Evolutionary conservation across 2,888 invertebrate species (phyloP).

Genomic region (Xylota segnis): DNA sequence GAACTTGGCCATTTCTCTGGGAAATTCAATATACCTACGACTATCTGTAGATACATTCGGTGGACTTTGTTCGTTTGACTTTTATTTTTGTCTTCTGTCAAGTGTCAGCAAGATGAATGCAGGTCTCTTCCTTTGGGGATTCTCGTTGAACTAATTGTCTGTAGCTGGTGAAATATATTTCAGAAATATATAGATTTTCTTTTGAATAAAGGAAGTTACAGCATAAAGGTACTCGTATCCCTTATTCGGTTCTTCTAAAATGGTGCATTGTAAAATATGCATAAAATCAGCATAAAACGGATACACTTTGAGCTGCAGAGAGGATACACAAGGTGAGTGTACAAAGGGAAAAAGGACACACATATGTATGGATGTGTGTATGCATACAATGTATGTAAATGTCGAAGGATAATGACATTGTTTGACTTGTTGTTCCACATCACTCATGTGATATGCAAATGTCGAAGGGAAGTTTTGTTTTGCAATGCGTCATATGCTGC

Average conservation of each 20-base stretch:
- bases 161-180: slow-evolving; percentile 22
- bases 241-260: slow-evolving; percentile 27
- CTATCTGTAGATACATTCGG: not conserved
- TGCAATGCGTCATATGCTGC: slow-evolving; percentile 40
- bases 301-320: slow-evolving; percentile 39
- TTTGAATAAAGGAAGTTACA: slow-evolving; percentile 18
- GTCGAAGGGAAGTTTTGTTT: slow-evolving; percentile 41
- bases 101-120: slow-evolving; percentile 64
- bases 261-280: slow-evolving; percentile 57
- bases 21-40: slow-evolving; percentile 50
- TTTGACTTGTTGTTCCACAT: slow-evolving; percentile 72
- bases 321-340: slow-evolving; percentile 18
- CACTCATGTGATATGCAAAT: slow-evolving; percentile 65
- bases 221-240: slow-evolving; percentile 14
- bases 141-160: slow-evolving; percentile 61
- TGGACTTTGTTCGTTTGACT: slow-evolving; percentile 1
- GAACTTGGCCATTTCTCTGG: slow-evolving; percentile 65
- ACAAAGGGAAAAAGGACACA: slow-evolving; percentile 48
- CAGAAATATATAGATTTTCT: not conserved
- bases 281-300: slow-evolving; percentile 49
- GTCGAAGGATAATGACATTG: slow-evolving; percentile 76
- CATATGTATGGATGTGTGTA: slow-evolving; percentile 22
- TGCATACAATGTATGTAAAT: slow-evolving; percentile 64
- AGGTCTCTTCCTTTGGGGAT: slow-evolving; percentile 23
- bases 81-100: slow-evolving; percentile 37